Percentiles rank a stretch among this genome's conserved stretches.
phyloP scores from a whole-genome alignment of 1,140 invertebrate species.

The Mycetomoellerius zeteki region DNA sequence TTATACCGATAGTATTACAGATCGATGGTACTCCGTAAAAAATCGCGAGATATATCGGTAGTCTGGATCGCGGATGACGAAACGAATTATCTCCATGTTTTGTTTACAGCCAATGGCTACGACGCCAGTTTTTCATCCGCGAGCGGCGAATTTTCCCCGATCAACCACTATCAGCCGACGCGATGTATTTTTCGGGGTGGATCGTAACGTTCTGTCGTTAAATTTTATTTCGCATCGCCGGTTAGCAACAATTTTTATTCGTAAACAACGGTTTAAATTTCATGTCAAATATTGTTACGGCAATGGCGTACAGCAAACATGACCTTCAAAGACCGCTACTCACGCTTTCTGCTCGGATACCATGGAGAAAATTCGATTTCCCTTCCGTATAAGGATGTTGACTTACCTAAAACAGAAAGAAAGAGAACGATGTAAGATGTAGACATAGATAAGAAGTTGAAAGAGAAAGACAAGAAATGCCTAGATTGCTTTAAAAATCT shows the following conservation, averaged over 20 bases:
- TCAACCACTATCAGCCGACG: slow-evolving; percentile 34
- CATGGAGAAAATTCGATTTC: slow-evolving; percentile 22
- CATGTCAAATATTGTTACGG: slow-evolving; percentile 34
- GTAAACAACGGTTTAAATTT: slow-evolving; percentile 51
- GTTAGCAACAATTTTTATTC: slow-evolving; percentile 51
- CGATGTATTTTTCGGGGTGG: slow-evolving; percentile 14
- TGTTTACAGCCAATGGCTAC: slow-evolving; percentile 58
- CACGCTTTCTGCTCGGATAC: not conserved
- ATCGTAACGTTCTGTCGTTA: slow-evolving; percentile 17
- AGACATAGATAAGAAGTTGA: not conserved
- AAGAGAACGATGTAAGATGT: not conserved
- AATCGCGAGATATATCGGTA: slow-evolving; percentile 33
- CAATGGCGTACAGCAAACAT: not conserved
- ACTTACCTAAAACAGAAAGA: slow-evolving; percentile 31
- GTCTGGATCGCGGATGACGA: slow-evolving; percentile 37
- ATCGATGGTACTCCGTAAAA: slow-evolving; percentile 47
- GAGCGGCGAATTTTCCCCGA: slow-evolving; percentile 43
- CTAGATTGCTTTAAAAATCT: not conserved
- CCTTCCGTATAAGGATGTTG: not conserved
- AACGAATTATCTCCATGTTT: slow-evolving; percentile 56
- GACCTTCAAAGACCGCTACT: slow-evolving; percentile 9
- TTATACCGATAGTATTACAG: slow-evolving; percentile 55
- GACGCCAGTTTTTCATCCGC: slow-evolving; percentile 47
- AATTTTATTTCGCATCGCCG: slow-evolving; percentile 47
- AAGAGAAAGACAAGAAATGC: not conserved